A percentile compares a stretch with the other conserved stretches of the same genome.
Evolutionary conservation across 1,140 invertebrate genomes (phyloP).

Genomic region (Scaptomyza montana): DNA sequence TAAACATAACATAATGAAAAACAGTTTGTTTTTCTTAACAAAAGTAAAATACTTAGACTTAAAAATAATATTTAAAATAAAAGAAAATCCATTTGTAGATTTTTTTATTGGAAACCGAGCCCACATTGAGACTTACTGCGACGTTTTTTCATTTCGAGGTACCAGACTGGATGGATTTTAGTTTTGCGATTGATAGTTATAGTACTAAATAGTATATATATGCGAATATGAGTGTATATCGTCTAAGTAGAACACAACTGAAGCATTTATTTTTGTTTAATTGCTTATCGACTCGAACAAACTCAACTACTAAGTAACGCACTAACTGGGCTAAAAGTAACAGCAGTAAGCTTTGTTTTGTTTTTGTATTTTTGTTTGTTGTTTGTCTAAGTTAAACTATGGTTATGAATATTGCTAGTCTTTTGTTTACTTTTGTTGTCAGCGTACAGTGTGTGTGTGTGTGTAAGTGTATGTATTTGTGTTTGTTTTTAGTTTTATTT

Average conservation of each 20-base stretch:
- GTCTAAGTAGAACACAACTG: constrained; percentile 66
- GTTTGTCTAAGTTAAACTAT: constrained; percentile 3
- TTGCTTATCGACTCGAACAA: constrained; percentile 55
- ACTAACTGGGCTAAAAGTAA: constrained; percentile 75
- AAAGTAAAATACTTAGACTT: constrained; percentile 33
- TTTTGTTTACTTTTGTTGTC: constrained; percentile 16
- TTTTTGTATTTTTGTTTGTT: constrained; percentile 29
- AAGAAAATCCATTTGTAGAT: constrained; percentile 34
- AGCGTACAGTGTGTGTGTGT: constrained; percentile 23
- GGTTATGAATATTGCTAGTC: constrained; percentile 6
- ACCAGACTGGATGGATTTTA: constrained; percentile 28
- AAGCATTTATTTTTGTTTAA: constrained; percentile 55
- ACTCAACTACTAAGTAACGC: constrained; percentile 74
- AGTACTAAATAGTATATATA: constrained; percentile 10
- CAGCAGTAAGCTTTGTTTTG: constrained; percentile 67
- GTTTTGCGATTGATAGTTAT: neutral
- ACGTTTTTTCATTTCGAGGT: constrained; percentile 37
- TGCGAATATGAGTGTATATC: constrained; percentile 52
- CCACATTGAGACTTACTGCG: constrained; percentile 69
- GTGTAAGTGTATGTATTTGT: constrained; percentile 36
- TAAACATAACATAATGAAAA: constrained; percentile 41
- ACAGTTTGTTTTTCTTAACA: neutral
- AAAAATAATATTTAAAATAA: constrained; percentile 24
- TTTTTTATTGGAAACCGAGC: constrained; percentile 31
- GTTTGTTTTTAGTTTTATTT: constrained; percentile 29